Percentiles rank a stretch among this genome's conserved stretches.
Evolutionary conservation across 2,797 vertebrate genomes (phyloP).

Genomic region (Aphelocoma californica): DNA sequence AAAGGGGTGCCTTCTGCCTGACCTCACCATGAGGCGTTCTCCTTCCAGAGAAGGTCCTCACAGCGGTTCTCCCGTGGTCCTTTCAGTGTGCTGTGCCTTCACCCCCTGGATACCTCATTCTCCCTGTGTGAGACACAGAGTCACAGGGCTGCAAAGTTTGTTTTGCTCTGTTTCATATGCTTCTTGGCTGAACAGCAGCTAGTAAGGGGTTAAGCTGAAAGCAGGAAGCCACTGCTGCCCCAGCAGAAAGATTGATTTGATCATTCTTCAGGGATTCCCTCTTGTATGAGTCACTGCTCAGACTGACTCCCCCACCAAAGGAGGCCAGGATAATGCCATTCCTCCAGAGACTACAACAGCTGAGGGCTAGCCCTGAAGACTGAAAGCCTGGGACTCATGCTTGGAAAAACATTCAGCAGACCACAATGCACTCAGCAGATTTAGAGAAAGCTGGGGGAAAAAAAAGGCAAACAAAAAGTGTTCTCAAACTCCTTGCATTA

Average conservation of each 20-base stretch:
- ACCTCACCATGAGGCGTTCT: not conserved
- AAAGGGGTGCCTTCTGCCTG: not conserved
- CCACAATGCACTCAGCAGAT: not conserved
- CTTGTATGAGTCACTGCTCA: conserved; percentile 81
- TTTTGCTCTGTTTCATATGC: not conserved
- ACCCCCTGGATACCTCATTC: not conserved
- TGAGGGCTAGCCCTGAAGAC: conserved; percentile 64
- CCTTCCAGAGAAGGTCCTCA: not conserved
- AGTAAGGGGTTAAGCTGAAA: conserved; percentile 61
- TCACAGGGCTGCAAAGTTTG: not conserved
- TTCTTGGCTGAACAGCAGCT: not conserved
- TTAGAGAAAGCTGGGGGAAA: not conserved
- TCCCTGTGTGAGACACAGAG: not conserved
- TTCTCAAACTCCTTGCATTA: not conserved
- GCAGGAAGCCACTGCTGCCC: not conserved
- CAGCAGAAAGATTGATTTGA: conserved; percentile 66
- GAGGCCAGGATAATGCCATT: conserved; percentile 71
- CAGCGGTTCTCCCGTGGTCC: accelerated
- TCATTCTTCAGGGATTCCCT: conserved; percentile 87
- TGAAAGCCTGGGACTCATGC: not conserved
- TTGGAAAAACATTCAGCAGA: conserved; percentile 39
- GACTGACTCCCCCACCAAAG: conserved; percentile 56
- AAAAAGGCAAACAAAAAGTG: not conserved
- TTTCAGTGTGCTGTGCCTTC: not conserved
- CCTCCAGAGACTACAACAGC: conserved; percentile 68